Percentiles rank a stretch among this genome's conserved stretches.
These are phyloP conservation scores for Cydia fagiglandana DNA, from an alignment of 1,140 invertebrate species.

Conservation along the genomic window DNA sequence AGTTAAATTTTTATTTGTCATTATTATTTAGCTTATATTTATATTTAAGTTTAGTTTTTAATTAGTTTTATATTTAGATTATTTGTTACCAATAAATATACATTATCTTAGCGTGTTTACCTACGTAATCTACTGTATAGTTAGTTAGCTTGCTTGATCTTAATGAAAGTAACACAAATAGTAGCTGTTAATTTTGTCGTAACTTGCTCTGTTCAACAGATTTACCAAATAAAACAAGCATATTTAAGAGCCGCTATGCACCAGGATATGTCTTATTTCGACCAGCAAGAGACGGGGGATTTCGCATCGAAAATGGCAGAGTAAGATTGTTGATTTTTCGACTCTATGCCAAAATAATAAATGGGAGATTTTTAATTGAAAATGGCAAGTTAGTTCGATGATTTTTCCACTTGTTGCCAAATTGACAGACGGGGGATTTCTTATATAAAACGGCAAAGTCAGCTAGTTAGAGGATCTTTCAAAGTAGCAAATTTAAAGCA, in stretches of 20 bases:
- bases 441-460: neutral
- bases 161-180: neutral
- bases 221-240: slow-evolving; percentile 77
- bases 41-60: too few species aligned
- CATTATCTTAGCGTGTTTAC: too few species aligned
- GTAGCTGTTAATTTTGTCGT: neutral
- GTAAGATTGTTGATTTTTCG: slow-evolving; percentile 78
- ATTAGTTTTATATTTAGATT: too few species aligned
- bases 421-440: too few species aligned
- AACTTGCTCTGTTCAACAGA: slow-evolving; percentile 50
- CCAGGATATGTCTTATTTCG: slow-evolving; percentile 90
- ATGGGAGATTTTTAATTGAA: too few species aligned
- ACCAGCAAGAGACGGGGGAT: slow-evolving; percentile 87
- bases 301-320: slow-evolving; percentile 89
- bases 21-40: too few species aligned
- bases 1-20: too few species aligned
- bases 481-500: slow-evolving; percentile 2
- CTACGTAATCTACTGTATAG: too few species aligned
- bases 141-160: too few species aligned
- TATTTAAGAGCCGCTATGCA: slow-evolving; percentile 82
- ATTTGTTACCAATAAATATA: too few species aligned
- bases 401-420: neutral
- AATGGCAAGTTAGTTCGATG: too few species aligned
- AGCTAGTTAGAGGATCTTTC: neutral
- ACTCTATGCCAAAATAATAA: too few species aligned